Evolutionary conservation across 2,888 invertebrate genomes (phyloP), one percentile per base, ranked within the genome.

Genomic region (Perdita meconis): DNA sequence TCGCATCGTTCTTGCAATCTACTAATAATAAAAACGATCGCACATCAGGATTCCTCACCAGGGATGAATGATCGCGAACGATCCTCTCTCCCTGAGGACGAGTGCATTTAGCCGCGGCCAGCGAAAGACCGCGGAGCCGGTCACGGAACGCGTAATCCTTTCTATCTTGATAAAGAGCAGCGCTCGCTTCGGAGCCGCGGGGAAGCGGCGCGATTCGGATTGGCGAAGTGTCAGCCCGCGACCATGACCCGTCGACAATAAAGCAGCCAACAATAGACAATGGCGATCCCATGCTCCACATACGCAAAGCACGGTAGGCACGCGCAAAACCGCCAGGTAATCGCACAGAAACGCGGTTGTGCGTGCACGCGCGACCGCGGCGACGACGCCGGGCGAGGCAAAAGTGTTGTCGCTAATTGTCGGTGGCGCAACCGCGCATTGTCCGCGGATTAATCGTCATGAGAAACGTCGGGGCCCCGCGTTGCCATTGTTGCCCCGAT

Each of bases 211-310:
- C 56, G 84, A 84, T 83, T 80, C 63, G 68, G 82, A 83, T 78
- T 78, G 74, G 80, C 77, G 61, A 82, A 83, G 79, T 76, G 77
- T 69, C 84, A 77, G 74, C 78, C 67, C 82, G 67, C 86, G 90
- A 88, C 90, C 90, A 85, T 90, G 90, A 90, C 90, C 90, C 82
- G 86, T 36, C 86, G 84, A 86, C 86, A 86, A 87, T 82, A 83
- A 81, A 83, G 68, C 76, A 81, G 78, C 71, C 86, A 88, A 91
- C 90, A 90, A 91, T 91, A 89, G 88, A 91, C 91, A 91, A 91
- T 91, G 82, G 82, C 75, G 85, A 84, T 91, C 91, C 90, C 91
- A 91, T 91, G 91, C 91, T 91, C 91, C 89, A 91, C 89, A 91
- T 91, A 91, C 86, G 86, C 82, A 82, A 87, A 88, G 80, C 80